Evolutionary conservation across 2,113 vertebrate species (phyloP).

Genomic region (Pseudorectes ferrugineus): DNA sequence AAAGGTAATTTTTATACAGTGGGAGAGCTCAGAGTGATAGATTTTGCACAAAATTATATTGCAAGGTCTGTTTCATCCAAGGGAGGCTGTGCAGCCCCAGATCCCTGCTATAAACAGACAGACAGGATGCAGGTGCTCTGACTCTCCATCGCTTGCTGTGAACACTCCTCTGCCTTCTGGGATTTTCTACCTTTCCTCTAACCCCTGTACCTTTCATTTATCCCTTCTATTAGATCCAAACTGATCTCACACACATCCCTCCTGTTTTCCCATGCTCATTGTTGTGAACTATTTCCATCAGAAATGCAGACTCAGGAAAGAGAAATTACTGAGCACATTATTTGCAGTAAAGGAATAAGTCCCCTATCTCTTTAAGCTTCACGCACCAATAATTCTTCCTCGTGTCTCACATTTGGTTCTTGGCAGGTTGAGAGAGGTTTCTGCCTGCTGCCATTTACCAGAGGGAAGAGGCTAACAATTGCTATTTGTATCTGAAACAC

Average conservation of each 20-base stretch:
- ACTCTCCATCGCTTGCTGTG: background rate
- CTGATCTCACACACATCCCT: background rate
- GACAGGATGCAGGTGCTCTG: background rate
- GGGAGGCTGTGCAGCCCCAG: background rate
- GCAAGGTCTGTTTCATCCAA: background rate
- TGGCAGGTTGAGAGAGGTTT: constrained; percentile 17
- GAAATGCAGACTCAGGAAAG: constrained; percentile 4
- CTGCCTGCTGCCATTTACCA: constrained; percentile 55
- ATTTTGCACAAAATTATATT: background rate
- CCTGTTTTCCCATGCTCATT: background rate
- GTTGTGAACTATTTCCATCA: constrained; percentile 38
- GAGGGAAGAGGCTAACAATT: constrained; percentile 53
- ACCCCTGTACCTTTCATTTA: background rate
- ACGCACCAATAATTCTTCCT: constrained; percentile 22
- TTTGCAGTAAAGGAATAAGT: background rate
- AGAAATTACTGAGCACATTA: background rate
- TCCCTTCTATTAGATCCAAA: background rate
- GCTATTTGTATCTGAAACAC: constrained; percentile 38
- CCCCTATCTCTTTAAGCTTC: constrained; percentile 31
- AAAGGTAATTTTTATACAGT: constrained; percentile 47
- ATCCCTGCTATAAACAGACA: background rate
- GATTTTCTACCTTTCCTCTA: background rate
- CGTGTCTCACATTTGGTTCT: background rate
- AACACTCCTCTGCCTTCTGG: background rate
- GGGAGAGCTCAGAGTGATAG: constrained; percentile 5